Evolutionary conservation across 2,888 invertebrate genomes (phyloP), one percentile per base, ranked within the genome.

Genomic region (Oscheius sp.): DNA sequence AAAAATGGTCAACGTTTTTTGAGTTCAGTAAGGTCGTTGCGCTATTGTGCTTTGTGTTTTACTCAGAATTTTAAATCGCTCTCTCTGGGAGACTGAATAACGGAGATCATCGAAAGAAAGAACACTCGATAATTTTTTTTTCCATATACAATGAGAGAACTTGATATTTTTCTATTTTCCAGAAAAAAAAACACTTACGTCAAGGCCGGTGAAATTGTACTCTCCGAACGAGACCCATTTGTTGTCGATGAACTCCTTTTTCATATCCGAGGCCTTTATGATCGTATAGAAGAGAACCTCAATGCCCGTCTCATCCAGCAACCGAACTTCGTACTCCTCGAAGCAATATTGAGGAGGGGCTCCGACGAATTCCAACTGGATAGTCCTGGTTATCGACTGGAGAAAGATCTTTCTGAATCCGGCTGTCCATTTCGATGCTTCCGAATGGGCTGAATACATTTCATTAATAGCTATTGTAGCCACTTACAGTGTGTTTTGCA

Each of bases 401-500:
- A 85, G 70, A 49, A 77, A 73, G 41, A 85, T 82, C n/a, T 74
- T 75, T 9, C 83, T 75, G 69, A 82, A 85, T 5, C 82, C 83
- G n/a, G 85, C 85, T 1, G 83, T 82, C 85, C 85, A 85, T 67
- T 81, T 80, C 6, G 82, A 80, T 1, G 84, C 85, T 67, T 74
- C 80, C 5, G 80, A 78, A 67, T 82, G 72, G 1, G 84, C 81
- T 80, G 69, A 33, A 81, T 64, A 36, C 2, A 3, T n/a, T 17
- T 17, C n/a, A 3, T 41, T 41, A 4, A 41, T 6, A 36, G 36
- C 14, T 36, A 12, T 36, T 8, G 36, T 14, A 36, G 36, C 9
- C 36, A 69, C 69, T 65, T 32, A 69, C 69, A 49, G 50, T 69
- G 69, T 24, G 64, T 65, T 28, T 65, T 47, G 65, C 69, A 69